Conservation (phyloP, 2,113 vertebrate genomes). For the Puntigrus tetrazona region DNA sequence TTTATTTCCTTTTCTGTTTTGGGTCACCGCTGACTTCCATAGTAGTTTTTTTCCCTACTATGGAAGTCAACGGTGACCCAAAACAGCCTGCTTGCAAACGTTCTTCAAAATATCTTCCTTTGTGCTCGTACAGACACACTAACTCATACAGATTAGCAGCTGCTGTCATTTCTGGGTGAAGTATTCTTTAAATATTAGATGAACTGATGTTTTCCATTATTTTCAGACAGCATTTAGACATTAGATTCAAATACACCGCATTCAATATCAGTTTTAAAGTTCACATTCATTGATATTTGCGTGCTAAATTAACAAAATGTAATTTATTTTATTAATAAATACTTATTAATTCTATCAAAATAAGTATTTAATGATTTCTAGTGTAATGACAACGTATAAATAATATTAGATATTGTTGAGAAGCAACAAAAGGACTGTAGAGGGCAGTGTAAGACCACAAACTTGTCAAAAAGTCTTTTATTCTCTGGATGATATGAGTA, state of each 20-base stretch:
- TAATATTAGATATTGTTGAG: neutral
- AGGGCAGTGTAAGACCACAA: neutral
- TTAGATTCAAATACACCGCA: neutral
- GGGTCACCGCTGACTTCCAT: no score
- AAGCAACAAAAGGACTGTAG: slow-evolving; percentile 6
- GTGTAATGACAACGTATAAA: neutral
- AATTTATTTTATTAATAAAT: neutral
- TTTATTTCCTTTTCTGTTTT: no score
- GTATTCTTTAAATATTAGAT: neutral
- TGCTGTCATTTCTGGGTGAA: no score
- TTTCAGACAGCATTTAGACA: neutral
- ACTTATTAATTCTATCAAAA: neutral
- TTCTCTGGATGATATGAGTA: neutral
- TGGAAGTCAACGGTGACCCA: no score
- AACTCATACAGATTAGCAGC: no score
- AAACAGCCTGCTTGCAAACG: no score
- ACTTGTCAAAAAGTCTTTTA: neutral
- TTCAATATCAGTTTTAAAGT: neutral
- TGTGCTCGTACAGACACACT: no score
- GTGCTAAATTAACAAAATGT: neutral
- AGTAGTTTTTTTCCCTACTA: no score
- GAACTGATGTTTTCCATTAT: neutral
- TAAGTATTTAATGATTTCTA: neutral
- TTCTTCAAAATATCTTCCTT: no score
- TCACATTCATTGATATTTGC: neutral